These are phyloP conservation scores for Pseudomyrmex sp. DNA, from an alignment of 1,140 invertebrate genomes.

Conservation along the genomic window DNA sequence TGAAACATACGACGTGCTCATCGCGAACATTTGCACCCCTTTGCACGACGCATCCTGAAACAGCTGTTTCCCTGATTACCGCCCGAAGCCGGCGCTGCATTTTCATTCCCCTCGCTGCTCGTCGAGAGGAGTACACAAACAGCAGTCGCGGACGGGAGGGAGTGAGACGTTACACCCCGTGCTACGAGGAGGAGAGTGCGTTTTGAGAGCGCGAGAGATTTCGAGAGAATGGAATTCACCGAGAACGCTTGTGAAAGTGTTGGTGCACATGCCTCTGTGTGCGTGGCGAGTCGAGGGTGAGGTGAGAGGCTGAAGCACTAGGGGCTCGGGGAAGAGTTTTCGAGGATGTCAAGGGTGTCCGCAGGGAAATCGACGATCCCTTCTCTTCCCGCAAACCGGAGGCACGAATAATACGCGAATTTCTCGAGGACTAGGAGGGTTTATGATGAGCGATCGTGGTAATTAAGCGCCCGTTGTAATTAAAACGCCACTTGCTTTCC, in stretches of 20 bases:
- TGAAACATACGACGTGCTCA: slow-evolving; percentile 3
- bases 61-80: slow-evolving; percentile 41
- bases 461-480: slow-evolving; percentile 76
- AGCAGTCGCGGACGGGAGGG: not conserved
- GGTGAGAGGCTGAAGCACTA: slow-evolving; percentile 19
- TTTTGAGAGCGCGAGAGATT: slow-evolving; percentile 43
- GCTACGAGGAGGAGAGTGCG: not conserved
- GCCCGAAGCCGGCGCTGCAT: not conserved
- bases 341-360: slow-evolving; percentile 52
- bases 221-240: slow-evolving; percentile 39
- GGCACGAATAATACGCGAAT: slow-evolving; percentile 61
- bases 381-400: not conserved
- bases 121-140: slow-evolving; percentile 11
- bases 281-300: slow-evolving; percentile 16
- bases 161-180: not conserved
- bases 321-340: slow-evolving; percentile 44
- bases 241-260: slow-evolving; percentile 24
- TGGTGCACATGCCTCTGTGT: not conserved
- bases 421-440: slow-evolving; percentile 36
- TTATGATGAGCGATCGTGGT: slow-evolving; percentile 67
- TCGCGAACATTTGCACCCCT: not conserved
- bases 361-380: slow-evolving; percentile 51
- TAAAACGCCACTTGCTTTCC: slow-evolving; percentile 69
- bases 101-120: slow-evolving; percentile 6
- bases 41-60: not conserved